phyloP scores from a whole-genome alignment of 2,888 invertebrate species.

The Hyposoter dolosus region DNA sequence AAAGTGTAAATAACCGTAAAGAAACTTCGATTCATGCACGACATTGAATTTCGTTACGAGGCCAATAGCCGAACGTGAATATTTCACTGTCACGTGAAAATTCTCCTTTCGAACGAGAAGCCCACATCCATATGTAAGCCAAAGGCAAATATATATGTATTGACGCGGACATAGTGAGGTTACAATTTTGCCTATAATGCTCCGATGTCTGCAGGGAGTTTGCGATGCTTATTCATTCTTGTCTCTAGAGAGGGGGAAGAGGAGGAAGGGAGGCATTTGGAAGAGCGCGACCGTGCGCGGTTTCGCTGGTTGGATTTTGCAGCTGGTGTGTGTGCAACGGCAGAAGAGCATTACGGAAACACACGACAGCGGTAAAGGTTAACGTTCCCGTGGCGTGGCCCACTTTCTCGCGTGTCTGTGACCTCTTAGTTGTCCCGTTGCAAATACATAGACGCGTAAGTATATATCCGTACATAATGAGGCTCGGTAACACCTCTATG shows the following conservation, averaged over 20 bases:
- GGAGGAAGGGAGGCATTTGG: neutral
- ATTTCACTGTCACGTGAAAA: constrained; percentile 31
- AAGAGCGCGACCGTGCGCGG: constrained; percentile 22
- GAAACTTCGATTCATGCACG: neutral
- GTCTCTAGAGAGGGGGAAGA: constrained; percentile 2
- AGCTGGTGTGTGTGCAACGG: constrained; percentile 33
- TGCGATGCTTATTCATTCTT: constrained; percentile 48
- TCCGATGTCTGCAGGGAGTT: constrained; percentile 26
- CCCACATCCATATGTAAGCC: neutral
- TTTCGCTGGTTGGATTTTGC: constrained; percentile 36
- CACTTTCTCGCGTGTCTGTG: constrained; percentile 77
- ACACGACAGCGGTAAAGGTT: constrained; percentile 73
- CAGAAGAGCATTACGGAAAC: constrained; percentile 65
- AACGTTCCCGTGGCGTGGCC: constrained; percentile 75
- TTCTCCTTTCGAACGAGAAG: neutral
- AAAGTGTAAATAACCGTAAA: constrained; percentile 12
- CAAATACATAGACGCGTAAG: constrained; percentile 32
- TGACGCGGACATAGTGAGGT: neutral
- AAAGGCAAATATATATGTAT: neutral
- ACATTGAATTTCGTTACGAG: constrained; percentile 30
- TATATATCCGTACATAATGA: constrained; percentile 11
- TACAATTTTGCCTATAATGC: constrained; percentile 37
- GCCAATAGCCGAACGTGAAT: constrained; percentile 30
- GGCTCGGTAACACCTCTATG: neutral
- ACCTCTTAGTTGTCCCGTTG: constrained; percentile 73